Conservation (phyloP, 2,797 vertebrate genomes). For the Tympanoctomys barrerae region DNA sequence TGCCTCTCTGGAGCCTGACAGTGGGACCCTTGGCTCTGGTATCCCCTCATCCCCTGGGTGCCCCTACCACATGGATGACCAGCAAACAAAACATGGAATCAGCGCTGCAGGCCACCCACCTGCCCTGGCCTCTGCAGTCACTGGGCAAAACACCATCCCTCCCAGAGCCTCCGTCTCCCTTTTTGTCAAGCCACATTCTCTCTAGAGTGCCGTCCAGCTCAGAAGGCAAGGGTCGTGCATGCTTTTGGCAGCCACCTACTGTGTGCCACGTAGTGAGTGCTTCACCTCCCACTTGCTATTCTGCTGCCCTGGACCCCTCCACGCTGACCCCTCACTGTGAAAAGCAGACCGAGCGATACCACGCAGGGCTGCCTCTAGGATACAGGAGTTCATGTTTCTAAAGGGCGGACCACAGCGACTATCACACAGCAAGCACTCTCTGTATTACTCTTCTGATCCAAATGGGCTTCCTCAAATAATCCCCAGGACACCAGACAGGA, state of each 20-base stretch:
- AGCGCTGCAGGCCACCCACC: neutral
- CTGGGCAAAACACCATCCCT: neutral
- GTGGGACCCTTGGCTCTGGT: neutral
- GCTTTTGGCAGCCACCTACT: neutral
- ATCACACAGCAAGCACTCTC: neutral
- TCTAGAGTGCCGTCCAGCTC: neutral
- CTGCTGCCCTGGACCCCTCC: too few relatives aligned
- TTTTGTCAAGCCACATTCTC: neutral
- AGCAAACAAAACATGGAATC: neutral
- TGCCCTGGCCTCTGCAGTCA: neutral
- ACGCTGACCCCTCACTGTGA: too few relatives aligned
- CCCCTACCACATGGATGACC: neutral
- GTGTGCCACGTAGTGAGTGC: neutral
- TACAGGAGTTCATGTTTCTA: neutral
- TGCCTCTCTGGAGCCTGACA: neutral
- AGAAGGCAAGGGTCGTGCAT: neutral
- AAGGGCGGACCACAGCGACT: neutral
- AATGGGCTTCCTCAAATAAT: rapidly evolving
- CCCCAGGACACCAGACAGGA: neutral
- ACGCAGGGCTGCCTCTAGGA: neutral
- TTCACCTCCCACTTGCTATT: neutral
- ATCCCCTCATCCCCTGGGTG: too few relatives aligned
- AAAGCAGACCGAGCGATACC: rapidly evolving
- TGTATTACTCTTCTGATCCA: neutral
- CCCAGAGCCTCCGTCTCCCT: neutral